A percentile compares a stretch with the other conserved stretches of the same genome.
Conservation (phyloP, 2,888 invertebrate species). For the Oscheius sp. region DNA sequence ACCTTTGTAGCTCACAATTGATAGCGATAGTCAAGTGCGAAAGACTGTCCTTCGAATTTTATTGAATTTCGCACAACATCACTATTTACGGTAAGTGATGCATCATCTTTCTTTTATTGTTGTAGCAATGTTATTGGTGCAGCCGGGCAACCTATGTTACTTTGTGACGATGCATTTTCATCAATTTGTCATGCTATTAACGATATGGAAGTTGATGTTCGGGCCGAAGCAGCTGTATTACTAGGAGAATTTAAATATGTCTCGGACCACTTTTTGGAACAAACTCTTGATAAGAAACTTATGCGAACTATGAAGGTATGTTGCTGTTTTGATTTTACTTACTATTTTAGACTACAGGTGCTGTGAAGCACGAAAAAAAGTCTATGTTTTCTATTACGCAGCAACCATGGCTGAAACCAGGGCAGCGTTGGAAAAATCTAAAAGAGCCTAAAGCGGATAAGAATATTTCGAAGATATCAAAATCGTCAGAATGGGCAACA, state of each 20-base stretch:
- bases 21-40: slow-evolving; percentile 17
- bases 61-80: neutral
- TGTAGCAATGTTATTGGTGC: slow-evolving; percentile 9
- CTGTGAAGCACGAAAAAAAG: slow-evolving; percentile 7
- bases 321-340: slow-evolving; percentile 8
- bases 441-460: slow-evolving; percentile 5
- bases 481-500: slow-evolving; percentile 42
- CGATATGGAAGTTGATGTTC: slow-evolving; percentile 79
- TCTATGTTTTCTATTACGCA: slow-evolving; percentile 26
- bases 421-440: slow-evolving; percentile 7
- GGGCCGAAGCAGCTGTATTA: slow-evolving; percentile 68
- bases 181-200: slow-evolving; percentile 91
- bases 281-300: slow-evolving; percentile 95
- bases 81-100: neutral
- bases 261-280: slow-evolving; percentile 87
- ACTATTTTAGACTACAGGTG: slow-evolving; percentile 18
- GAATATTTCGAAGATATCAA: no score
- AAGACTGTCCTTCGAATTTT: neutral
- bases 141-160: neutral
- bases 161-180: slow-evolving; percentile 94
- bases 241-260: slow-evolving; percentile 85
- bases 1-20: neutral
- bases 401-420: slow-evolving; percentile 63
- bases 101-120: neutral
- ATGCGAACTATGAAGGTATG: slow-evolving; percentile 91